phyloP scores from a whole-genome alignment of 2,113 vertebrate species.

The Rhegmatorhina hoffmannsi region DNA sequence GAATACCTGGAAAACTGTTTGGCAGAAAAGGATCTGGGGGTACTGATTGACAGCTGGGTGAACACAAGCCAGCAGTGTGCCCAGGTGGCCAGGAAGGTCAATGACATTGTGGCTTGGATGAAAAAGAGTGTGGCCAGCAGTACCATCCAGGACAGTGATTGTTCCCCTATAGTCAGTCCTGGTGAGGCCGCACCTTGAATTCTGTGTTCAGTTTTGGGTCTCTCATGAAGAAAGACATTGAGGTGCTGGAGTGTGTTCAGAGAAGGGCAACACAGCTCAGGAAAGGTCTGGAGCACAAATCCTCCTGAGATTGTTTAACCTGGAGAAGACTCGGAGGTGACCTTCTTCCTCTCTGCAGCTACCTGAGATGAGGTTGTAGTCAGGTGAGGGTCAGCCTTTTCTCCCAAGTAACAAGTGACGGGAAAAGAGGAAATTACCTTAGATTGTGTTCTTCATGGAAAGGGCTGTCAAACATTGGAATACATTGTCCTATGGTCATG shows the following conservation, averaged over 20 bases:
- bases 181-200: not conserved
- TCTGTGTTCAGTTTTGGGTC: not conserved
- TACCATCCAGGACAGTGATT: not conserved
- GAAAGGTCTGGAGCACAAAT: not conserved
- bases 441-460: not conserved
- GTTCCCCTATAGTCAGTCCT: not conserved
- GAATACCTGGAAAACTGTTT: not conserved
- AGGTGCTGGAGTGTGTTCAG: not conserved
- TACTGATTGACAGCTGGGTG: accelerated
- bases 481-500: not conserved
- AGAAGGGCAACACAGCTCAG: not conserved
- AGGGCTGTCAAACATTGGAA: not conserved
- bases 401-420: not conserved
- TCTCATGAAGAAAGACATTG: not conserved
- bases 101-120: accelerated
- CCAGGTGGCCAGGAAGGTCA: not conserved
- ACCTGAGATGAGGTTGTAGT: not conserved
- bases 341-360: not conserved
- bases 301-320: not conserved
- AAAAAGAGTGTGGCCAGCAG: not conserved
- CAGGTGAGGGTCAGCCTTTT: not conserved
- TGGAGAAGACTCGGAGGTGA: not conserved
- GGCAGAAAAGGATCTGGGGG: not conserved
- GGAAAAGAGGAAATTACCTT: not conserved
- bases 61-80: not conserved